Evolutionary conservation across 2,113 vertebrate genomes (phyloP).

Genomic region (Vulpes ferrilata): DNA sequence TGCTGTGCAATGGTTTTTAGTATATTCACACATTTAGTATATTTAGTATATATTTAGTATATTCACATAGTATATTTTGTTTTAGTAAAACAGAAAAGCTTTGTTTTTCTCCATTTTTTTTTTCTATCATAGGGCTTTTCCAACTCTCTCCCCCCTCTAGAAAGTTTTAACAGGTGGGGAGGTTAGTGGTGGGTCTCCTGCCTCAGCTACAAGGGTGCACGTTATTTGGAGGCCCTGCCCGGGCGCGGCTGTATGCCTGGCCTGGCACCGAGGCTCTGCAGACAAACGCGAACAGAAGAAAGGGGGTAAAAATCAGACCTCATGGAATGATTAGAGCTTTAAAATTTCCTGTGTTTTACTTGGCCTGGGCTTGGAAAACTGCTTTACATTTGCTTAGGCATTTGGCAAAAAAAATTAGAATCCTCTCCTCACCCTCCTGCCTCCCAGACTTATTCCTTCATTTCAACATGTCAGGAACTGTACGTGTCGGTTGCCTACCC

Average conservation of each 20-base stretch:
- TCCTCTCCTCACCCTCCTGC: not conserved
- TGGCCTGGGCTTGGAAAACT: constrained; percentile 39
- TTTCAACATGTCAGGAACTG: not conserved
- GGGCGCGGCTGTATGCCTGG: rapidly evolving
- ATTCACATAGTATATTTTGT: not conserved
- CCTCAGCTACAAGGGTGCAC: not conserved
- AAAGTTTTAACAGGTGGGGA: not conserved
- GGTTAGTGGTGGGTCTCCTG: not conserved
- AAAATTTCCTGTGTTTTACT: not conserved
- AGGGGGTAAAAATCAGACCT: not conserved
- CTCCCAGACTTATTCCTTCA: not conserved
- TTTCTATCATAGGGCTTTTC: not conserved
- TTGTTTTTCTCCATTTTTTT: not conserved
- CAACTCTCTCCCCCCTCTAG: not conserved
- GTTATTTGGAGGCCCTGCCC: not conserved
- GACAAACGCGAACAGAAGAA: not conserved
- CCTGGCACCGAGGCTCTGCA: not conserved
- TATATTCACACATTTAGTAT: not conserved
- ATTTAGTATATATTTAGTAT: not conserved
- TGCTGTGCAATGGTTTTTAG: not conserved
- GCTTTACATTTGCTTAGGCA: not conserved
- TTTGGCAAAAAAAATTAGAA: not conserved
- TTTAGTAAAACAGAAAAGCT: not conserved
- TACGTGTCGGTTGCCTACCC: not conserved
- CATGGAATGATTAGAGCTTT: not conserved